Evolutionary conservation across 92 coral and sea anemone genomes (phyloP), one percentile per base, ranked within the genome.

Genomic region (Umimayanthus kanabou): DNA sequence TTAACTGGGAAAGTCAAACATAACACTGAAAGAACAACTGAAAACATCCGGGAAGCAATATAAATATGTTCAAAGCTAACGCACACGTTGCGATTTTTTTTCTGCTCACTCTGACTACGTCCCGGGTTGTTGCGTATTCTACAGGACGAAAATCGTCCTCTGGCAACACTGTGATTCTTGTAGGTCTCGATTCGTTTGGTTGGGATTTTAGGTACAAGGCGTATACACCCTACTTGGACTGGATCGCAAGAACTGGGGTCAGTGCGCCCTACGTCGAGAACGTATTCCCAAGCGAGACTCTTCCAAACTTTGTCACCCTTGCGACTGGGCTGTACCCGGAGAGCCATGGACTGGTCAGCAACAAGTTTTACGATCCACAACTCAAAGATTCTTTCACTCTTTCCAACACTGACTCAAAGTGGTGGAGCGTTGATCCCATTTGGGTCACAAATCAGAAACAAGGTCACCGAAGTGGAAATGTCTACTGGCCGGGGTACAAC

Each of bases 271-370:
- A 87, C 42, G 87, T 96, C n/a, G 77, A 93, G 22, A 95, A 95
- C 80, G 97, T 93, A 6, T 90, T 92, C 69, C 98, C 98, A 0
- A 92, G 96, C 4, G 96, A 88, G 39, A 89, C 98, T 1, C 72
- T 93, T 53, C 95, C 98, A 10, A 96, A 94, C 78, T 94, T 91
- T 18, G 92, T 94, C 80, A 87, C 93, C 40, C 85, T 96, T 69
- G 95, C 89, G 10, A 96, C 98, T 3, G 98, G 98, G n/a, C 69
- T 96, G 25, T 96, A 91, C 80, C 98, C 98, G 45, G 98, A 96
- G 58, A 91, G 93, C 33, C 98, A 96, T 74, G 98, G 98, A 61
- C 80, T 96, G 37, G 73, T 96, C 33, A n/a, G 53, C 28, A 92
- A 94, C 77, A 76, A 85, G 49, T 93, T 95, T 90, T 93, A 91